Evolutionary conservation across 2,113 vertebrate genomes (phyloP).

Genomic region (Protobothrops mucrosquamatus): DNA sequence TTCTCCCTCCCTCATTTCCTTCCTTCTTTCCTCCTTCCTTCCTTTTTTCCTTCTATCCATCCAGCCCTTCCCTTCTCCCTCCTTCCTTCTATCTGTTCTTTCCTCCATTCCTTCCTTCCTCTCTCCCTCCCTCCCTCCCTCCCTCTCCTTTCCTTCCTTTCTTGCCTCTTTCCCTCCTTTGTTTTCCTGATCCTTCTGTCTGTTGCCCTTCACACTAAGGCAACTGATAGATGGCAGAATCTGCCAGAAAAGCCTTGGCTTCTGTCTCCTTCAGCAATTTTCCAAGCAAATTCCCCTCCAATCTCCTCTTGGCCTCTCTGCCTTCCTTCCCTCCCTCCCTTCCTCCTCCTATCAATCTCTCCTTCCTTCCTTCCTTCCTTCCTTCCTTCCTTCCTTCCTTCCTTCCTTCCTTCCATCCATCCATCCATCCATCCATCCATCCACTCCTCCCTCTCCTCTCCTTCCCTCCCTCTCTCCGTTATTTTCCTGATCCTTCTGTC

Average conservation of each 20-base stretch:
- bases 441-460: neutral
- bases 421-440: too few species aligned
- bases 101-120: neutral
- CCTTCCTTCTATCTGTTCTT: too few species aligned
- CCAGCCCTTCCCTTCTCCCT: too few species aligned
- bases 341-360: too few species aligned
- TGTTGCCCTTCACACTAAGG: conserved; percentile 49
- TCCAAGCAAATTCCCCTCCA: neutral
- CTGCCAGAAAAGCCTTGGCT: conserved; percentile 51
- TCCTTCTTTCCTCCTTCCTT: neutral
- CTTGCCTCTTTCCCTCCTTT: neutral
- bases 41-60: too few species aligned
- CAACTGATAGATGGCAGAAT: conserved; percentile 34
- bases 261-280: conserved; percentile 46
- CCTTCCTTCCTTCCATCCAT: too few species aligned
- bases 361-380: neutral
- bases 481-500: neutral
- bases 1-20: neutral
- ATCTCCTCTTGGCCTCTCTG: neutral
- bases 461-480: neutral
- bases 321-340: neutral
- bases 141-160: neutral
- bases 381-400: neutral
- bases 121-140: neutral
- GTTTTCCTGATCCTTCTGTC: conserved; percentile 13